phyloP scores from a whole-genome alignment of 2,888 invertebrate genomes.

The Toxonevra muliebris region DNA sequence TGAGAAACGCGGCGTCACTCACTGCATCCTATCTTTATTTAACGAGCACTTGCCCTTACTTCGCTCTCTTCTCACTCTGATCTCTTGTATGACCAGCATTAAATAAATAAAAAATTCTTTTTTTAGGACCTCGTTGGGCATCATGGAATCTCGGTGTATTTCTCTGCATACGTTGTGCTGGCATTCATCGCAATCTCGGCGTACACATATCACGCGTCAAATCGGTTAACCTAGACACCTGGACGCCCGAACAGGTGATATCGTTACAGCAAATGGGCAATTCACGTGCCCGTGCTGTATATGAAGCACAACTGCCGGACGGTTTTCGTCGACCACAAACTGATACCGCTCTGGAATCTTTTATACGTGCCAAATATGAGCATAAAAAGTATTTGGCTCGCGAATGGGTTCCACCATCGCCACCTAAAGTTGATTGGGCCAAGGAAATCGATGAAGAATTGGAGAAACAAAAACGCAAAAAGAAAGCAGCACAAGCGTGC shows the following conservation, averaged over 20 bases:
- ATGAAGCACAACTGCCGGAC: constrained; percentile 96
- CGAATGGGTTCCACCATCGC: constrained; percentile 91
- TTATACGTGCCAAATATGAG: constrained; percentile 98
- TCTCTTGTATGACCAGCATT: too few species aligned
- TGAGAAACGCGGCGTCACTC: too few species aligned
- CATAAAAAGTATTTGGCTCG: constrained; percentile 98
- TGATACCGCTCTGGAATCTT: constrained; percentile 92
- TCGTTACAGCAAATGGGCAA: constrained; percentile 98
- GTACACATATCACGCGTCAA: constrained; percentile 99
- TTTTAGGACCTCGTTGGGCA: constrained; percentile 95
- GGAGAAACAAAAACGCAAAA: constrained; percentile 83
- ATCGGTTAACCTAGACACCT: constrained; percentile 96
- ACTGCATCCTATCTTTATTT: too few species aligned
- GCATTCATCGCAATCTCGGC: constrained; percentile 97
- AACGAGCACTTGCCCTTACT: too few species aligned
- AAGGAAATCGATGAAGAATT: constrained; percentile 89
- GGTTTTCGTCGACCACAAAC: constrained; percentile 95
- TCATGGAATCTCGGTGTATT: constrained; percentile 99
- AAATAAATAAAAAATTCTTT: neutral
- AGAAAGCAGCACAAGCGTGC: constrained; percentile 72
- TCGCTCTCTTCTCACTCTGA: too few species aligned
- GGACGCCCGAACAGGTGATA: constrained; percentile 98
- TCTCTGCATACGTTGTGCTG: constrained; percentile 97
- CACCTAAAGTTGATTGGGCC: constrained; percentile 87
- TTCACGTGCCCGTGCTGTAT: constrained; percentile 93